A percentile compares a stretch with the other conserved stretches of the same genome.
Evolutionary conservation across 2,113 vertebrate species (phyloP).

Genomic region (Muntiacus muntjak): DNA sequence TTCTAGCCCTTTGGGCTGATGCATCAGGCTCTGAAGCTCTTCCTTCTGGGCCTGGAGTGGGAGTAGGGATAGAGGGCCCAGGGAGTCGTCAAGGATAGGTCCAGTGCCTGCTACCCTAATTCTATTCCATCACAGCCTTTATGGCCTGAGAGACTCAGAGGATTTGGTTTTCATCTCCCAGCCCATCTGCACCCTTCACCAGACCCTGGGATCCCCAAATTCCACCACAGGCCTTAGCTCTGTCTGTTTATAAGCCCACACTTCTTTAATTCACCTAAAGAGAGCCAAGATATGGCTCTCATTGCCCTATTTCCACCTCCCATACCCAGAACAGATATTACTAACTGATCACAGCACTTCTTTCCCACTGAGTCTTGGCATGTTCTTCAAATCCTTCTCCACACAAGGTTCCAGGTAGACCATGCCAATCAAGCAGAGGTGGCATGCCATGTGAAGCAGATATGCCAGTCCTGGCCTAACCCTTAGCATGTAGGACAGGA

Average conservation of each 20-base stretch:
- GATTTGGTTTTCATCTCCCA: neutral
- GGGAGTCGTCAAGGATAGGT: neutral
- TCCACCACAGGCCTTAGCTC: neutral
- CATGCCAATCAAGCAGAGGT: neutral
- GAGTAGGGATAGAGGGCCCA: neutral
- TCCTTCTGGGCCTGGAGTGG: slow-evolving; percentile 80
- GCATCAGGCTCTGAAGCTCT: slow-evolving; percentile 74
- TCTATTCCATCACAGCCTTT: neutral
- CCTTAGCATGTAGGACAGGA: neutral
- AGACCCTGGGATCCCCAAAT: neutral
- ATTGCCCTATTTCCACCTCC: neutral
- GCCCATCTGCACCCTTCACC: neutral
- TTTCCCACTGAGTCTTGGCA: neutral
- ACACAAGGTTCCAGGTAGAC: neutral
- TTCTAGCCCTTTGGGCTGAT: neutral
- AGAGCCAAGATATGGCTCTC: neutral
- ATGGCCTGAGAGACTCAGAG: neutral
- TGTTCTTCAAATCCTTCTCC: neutral
- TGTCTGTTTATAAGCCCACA: neutral
- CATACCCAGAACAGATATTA: neutral
- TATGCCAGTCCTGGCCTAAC: neutral
- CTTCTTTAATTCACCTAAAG: neutral
- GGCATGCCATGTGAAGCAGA: neutral
- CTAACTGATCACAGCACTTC: neutral
- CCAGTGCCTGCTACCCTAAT: neutral